Conservation (phyloP, 2,113 vertebrate genomes). For the Gobio gobio region DNA sequence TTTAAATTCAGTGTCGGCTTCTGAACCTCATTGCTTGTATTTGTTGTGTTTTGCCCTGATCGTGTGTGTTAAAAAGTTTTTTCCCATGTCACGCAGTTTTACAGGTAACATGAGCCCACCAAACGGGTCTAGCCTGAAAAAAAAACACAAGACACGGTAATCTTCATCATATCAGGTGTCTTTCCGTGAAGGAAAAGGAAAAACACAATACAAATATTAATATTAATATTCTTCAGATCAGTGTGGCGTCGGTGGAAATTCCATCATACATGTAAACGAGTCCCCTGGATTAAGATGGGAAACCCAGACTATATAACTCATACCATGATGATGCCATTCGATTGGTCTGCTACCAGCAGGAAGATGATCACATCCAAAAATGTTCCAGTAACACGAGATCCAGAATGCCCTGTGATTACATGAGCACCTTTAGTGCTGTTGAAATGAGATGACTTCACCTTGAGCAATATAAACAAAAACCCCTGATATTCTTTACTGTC, state of each 20-base stretch:
- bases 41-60: neutral
- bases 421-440: neutral
- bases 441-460: neutral
- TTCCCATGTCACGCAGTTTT: no score
- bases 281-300: neutral
- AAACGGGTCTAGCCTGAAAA: neutral
- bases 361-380: neutral
- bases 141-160: neutral
- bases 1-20: neutral
- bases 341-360: neutral
- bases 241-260: neutral
- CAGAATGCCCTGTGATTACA: neutral
- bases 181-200: neutral
- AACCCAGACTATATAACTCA: neutral
- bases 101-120: neutral
- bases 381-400: neutral
- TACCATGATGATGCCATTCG: neutral
- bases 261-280: neutral
- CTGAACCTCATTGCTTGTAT: neutral
- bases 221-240: neutral
- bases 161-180: neutral
- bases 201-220: neutral
- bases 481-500: slow-evolving; percentile 1
- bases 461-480: neutral
- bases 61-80: neutral